Percentiles rank a stretch among this genome's conserved stretches.
Evolutionary conservation across 2,113 vertebrate species (phyloP).

Genomic region (Pedionomus torquatus): DNA sequence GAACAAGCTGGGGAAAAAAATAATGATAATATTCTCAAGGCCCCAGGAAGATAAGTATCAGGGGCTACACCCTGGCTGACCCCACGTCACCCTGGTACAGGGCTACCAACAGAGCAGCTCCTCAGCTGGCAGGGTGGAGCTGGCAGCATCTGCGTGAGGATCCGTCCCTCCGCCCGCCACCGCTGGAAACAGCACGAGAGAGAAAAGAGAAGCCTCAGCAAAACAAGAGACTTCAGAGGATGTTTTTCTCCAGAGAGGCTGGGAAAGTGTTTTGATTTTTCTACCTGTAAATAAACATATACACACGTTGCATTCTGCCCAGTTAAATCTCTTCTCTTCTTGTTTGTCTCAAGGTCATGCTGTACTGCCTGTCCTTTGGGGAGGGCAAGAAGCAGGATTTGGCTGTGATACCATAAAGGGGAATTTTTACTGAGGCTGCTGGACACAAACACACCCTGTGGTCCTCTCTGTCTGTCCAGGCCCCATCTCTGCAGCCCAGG

Average conservation of each 20-base stretch:
- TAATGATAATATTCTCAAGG: neutral
- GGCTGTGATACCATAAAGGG: neutral
- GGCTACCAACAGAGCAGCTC: neutral
- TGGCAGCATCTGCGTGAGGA: neutral
- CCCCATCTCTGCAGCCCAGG: neutral
- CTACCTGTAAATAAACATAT: neutral
- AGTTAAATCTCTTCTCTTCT: neutral
- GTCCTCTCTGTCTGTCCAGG: neutral
- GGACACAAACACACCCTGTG: neutral
- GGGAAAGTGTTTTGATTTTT: neutral
- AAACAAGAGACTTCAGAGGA: neutral
- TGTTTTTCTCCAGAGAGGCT: neutral
- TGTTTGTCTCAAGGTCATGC: neutral
- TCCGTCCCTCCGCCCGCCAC: neutral
- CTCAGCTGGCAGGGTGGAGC: constrained; percentile 20
- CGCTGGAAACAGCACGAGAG: neutral
- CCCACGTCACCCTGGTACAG: neutral
- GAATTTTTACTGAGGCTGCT: neutral
- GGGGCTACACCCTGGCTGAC: neutral
- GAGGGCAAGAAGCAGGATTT: neutral
- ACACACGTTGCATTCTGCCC: neutral
- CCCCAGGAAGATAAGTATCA: neutral
- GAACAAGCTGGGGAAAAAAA: neutral
- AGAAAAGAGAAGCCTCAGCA: neutral
- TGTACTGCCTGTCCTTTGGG: neutral